phyloP scores from a whole-genome alignment of 2,888 invertebrate species.

The Catocala nupta region DNA sequence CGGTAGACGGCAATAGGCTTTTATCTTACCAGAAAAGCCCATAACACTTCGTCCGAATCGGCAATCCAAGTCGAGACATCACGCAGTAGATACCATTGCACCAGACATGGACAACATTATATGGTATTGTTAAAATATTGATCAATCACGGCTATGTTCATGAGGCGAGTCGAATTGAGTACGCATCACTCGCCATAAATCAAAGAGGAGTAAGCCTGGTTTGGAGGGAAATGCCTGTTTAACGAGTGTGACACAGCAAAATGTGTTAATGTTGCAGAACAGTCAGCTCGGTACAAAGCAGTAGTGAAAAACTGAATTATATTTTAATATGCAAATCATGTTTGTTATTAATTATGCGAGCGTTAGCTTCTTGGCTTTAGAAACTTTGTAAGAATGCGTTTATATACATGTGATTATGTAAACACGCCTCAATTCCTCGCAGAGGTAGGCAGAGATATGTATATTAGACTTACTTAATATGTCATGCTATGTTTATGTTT shows the following conservation, averaged over 20 bases:
- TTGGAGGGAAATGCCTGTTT: slow-evolving; percentile 54
- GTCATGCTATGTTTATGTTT: too few species aligned
- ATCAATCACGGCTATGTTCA: slow-evolving; percentile 49
- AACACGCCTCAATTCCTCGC: too few species aligned
- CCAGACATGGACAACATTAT: not conserved
- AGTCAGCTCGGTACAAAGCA: not conserved
- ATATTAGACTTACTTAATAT: too few species aligned
- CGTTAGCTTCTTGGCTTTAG: not conserved
- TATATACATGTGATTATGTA: too few species aligned
- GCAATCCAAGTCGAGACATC: too few species aligned
- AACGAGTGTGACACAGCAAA: slow-evolving; percentile 59
- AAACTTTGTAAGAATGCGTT: not conserved
- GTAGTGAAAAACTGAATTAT: slow-evolving; percentile 17
- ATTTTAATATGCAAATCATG: slow-evolving; percentile 15
- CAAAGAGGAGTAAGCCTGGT: slow-evolving; percentile 54
- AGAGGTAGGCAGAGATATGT: too few species aligned
- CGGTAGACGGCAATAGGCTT: too few species aligned
- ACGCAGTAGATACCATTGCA: too few species aligned
- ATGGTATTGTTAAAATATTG: slow-evolving; percentile 39
- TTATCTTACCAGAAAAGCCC: too few species aligned
- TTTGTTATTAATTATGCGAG: not conserved
- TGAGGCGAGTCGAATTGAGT: slow-evolving; percentile 54
- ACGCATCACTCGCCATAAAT: slow-evolving; percentile 58
- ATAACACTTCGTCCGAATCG: too few species aligned
- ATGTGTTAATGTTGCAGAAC: slow-evolving; percentile 28